Evolutionary conservation across 2,113 vertebrate genomes (phyloP), one percentile per base, ranked within the genome.

Genomic region (Galeopterus variegatus): DNA sequence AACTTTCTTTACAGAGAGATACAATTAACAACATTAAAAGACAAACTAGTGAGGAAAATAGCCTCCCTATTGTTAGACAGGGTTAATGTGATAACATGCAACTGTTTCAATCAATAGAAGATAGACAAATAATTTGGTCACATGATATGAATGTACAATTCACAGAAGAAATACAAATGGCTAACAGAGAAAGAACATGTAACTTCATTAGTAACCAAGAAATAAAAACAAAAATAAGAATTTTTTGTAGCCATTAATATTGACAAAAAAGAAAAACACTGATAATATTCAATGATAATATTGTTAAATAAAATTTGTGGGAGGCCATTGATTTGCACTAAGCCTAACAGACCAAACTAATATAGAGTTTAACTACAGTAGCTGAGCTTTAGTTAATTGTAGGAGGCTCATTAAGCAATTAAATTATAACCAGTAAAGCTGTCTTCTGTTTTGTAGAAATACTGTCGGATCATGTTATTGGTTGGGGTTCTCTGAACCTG

Each of bases 181-280:
- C 10, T 56, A 56, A 56, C 15, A 15, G 15, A 26, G 48, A 87
- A 91, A 87, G 87, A 17, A 69, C 41, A 10, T 50, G 41, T 15
- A 65, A 90, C 50, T 81, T 87, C 48, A 92, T 23, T 31, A 81
- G 69, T 67, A 76, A 69, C 50, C 36, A 93, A 67, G 33, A 88
- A 88, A 36, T 8, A 58, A 88, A 92, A 94, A 64, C 8, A 10
- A 92, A 90, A 86, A 81, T n/a, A n/a, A 87, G 28, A 60, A 31
- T 13, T 56, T 75, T 70, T n/a, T 88, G n/a, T 76, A 41, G 41
- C 41, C 19, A 36, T 54, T 36, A 91, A 81, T 31, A 79, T 9
- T 81, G 23, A 62, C 73, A 23, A 56, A 82, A 56, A 77, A 45
- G 3, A 81, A 8, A 45, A 75, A 15, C 19, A 54, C 1, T 52